phyloP scores from a whole-genome alignment of 2,113 vertebrate genomes.

The Cinclus mexicanus region DNA sequence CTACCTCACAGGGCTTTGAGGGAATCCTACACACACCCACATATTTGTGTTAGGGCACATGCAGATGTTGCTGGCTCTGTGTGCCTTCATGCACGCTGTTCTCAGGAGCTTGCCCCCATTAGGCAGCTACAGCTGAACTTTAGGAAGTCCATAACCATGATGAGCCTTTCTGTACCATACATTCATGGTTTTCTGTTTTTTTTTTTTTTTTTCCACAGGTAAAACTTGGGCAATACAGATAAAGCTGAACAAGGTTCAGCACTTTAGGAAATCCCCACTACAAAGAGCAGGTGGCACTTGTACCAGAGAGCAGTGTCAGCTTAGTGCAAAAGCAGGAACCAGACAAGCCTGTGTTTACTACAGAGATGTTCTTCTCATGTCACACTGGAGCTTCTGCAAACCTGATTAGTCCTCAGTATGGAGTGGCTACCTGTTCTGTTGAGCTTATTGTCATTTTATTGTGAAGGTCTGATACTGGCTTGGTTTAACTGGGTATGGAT shows the following conservation, averaged over 20 bases:
- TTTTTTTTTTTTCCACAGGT: not conserved
- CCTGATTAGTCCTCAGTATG: not conserved
- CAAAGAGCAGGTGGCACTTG: not conserved
- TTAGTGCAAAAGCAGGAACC: not conserved
- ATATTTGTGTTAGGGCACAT: fast-evolving
- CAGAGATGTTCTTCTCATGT: not conserved
- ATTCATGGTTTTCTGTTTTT: fast-evolving
- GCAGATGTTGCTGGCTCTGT: fast-evolving
- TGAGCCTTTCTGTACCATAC: not conserved
- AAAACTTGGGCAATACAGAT: not conserved
- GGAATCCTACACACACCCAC: fast-evolving
- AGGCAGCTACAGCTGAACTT: not conserved
- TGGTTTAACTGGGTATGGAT: not conserved
- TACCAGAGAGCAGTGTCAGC: not conserved
- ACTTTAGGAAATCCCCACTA: not conserved
- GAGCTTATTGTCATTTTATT: not conserved
- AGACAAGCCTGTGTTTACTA: not conserved
- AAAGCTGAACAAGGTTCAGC: not conserved
- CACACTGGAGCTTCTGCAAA: not conserved
- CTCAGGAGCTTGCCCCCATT: not conserved
- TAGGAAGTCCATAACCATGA: not conserved
- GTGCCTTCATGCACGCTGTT: fast-evolving
- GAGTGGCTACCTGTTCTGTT: not conserved
- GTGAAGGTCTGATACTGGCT: not conserved
- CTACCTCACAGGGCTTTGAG: not conserved